Evolutionary conservation across 2,113 vertebrate species (phyloP).

Genomic region (Oenanthe oenanthe): DNA sequence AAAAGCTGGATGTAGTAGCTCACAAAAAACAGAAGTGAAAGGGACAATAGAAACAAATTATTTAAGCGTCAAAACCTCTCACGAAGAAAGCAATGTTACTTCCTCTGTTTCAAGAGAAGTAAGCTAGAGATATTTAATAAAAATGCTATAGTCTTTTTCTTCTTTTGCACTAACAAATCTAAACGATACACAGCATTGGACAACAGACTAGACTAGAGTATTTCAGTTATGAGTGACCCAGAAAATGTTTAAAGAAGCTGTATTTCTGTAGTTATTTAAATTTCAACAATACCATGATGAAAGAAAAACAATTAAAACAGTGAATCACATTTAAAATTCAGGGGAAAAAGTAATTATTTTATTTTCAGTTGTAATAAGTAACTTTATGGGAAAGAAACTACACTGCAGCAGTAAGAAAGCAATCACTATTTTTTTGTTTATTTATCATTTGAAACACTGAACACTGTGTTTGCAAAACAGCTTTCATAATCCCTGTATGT

Average conservation of each 20-base stretch:
- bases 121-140: background rate
- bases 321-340: background rate
- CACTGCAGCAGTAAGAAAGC: background rate
- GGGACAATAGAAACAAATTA: background rate
- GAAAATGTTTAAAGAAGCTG: background rate
- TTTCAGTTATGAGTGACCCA: background rate
- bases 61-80: background rate
- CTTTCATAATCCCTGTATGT: background rate
- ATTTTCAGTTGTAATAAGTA: background rate
- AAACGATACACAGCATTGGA: background rate
- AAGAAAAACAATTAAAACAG: background rate
- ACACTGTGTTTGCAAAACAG: background rate
- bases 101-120: background rate
- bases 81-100: background rate
- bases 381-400: background rate
- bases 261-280: background rate
- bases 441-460: background rate
- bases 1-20: background rate
- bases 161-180: background rate
- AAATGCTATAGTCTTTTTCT: background rate
- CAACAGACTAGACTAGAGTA: background rate
- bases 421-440: background rate
- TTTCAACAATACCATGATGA: background rate
- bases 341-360: background rate
- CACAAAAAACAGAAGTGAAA: background rate